Evolutionary conservation across 1,140 invertebrate species (phyloP).

Genomic region (Hyles euphorbiae): DNA sequence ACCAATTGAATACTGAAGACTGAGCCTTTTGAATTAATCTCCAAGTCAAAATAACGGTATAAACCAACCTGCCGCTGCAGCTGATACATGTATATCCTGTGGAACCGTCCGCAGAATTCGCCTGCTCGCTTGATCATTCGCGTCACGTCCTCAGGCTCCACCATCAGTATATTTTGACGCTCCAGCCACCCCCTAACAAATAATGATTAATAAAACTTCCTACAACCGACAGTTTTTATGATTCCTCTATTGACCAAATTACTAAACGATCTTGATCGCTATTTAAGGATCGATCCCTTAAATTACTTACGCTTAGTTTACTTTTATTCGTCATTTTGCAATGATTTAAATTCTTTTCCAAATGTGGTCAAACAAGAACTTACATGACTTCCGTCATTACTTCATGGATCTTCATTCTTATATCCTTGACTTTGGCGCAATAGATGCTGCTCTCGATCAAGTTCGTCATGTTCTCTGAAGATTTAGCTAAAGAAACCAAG

Average conservation of each 20-base stretch:
- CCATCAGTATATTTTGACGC: constrained; percentile 21
- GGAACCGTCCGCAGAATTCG: constrained; percentile 49
- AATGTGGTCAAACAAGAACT: constrained; percentile 13
- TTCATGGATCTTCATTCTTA: constrained; percentile 41
- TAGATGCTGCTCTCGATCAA: constrained; percentile 56
- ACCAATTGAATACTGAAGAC: no score
- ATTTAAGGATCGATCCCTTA: no score
- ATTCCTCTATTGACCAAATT: no score
- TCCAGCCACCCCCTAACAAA: constrained; percentile 28
- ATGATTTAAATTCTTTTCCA: no score
- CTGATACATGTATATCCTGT: constrained; percentile 53
- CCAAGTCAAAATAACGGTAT: no score
- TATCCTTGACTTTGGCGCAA: constrained; percentile 50
- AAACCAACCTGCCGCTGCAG: constrained; percentile 46
- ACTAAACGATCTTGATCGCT: no score
- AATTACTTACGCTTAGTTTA: no score
- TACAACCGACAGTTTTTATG: no score
- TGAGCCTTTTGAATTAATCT: no score
- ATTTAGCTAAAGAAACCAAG: constrained; percentile 32
- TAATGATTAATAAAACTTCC: no score
- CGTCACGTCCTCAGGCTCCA: constrained; percentile 36
- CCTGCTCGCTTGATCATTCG: constrained; percentile 36
- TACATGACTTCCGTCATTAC: constrained; percentile 46
- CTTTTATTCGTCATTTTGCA: no score
- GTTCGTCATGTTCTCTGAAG: constrained; percentile 43